phyloP scores from a whole-genome alignment of 92 coral and sea anemone species.

The Phenganax subtilis region DNA sequence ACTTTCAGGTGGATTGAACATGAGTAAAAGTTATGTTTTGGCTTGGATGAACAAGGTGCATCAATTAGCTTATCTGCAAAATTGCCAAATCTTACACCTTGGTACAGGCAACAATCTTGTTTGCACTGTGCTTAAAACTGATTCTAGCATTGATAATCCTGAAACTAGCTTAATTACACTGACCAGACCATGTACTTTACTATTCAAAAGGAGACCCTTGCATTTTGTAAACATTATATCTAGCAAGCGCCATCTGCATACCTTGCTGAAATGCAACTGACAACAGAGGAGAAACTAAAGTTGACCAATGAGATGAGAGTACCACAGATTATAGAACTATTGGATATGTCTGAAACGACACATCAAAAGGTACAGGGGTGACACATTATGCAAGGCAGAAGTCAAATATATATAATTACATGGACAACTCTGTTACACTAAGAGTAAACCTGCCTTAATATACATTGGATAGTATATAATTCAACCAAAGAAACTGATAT shows the following conservation, averaged over 20 bases:
- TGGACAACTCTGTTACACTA: too few relatives aligned
- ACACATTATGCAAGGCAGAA: too few relatives aligned
- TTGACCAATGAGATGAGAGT: conserved; percentile 92
- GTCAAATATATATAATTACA: too few relatives aligned
- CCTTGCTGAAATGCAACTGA: conserved; percentile 98
- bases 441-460: background rate
- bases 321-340: conserved; percentile 93
- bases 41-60: too few relatives aligned
- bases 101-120: too few relatives aligned
- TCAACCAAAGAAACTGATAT: background rate
- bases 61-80: too few relatives aligned
- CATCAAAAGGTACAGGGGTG: conserved; percentile 94
- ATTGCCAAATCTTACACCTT: too few relatives aligned
- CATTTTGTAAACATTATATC: background rate
- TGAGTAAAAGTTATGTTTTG: too few relatives aligned
- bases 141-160: too few relatives aligned
- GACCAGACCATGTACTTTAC: background rate
- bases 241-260: conserved; percentile 99
- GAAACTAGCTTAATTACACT: background rate
- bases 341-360: conserved; percentile 98
- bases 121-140: too few relatives aligned
- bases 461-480: background rate
- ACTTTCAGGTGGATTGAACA: too few relatives aligned
- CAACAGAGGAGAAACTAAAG: conserved; percentile 82
- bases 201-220: too few relatives aligned